Base-by-base conservation (phyloP, 1,140 invertebrate genomes). In the Araneus ventricosus region DNA sequence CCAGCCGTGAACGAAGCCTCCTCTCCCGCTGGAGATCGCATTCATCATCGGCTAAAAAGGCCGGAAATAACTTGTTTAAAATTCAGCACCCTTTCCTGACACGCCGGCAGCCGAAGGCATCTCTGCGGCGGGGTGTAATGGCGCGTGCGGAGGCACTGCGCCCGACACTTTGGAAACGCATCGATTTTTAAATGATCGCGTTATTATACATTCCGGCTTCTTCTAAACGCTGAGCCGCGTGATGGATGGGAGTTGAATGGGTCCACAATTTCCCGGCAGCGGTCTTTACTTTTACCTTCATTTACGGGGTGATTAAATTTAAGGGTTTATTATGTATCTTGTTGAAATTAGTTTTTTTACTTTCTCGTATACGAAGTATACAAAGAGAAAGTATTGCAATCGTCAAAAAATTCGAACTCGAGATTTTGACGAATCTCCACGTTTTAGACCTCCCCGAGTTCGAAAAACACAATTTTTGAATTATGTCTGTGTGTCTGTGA, bases 31-130 rank as follows among this genome's bases (percentile, higher is more conserved):
- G 8, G 14, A 4, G 17, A 37, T 34, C 37, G 8, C 80, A 92
- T 92, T 92, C 79, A 85, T 92, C 90, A 92, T 34, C 7, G 0
- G 90, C 24, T 41, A 41, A 70, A 86, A 61, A 27, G 37, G 24
- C 37, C 82, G 90, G 90, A 92, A 91, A 67, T n/a, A 92, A 92
- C 89, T 45, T 30, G 82, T 86, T 92, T 92, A 86, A 92, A 92
- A 92, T 92, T 92, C 90, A 92, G 90, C 90, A 92, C 90, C 90
- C 90, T 92, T 92, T 92, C 37, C 57, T 86, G 82, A 92, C 90
- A 57, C 82, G 27, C 24, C 63, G 27, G 37, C 52, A 27, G 22
- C 5, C 82, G 45, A n/a, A 85, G 22, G 24, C 39, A 24, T 24
- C 34, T 52, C 45, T 84, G 80, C 39, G 80, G 63, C 37, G 24